Base-by-base conservation (phyloP, 2,797 vertebrate species). In the Anguilla pacifica region DNA sequence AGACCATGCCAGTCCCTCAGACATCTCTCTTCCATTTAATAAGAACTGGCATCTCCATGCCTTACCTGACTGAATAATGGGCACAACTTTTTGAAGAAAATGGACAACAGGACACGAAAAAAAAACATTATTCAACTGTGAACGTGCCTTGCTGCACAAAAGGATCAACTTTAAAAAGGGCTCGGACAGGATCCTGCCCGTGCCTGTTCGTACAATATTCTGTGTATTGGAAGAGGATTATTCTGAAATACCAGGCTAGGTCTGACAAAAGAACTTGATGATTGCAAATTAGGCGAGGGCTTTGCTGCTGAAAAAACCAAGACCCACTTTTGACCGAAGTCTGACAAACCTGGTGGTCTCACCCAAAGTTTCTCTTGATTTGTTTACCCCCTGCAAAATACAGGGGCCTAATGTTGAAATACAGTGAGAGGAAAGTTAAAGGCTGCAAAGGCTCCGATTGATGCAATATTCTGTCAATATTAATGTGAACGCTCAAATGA, bases 191-290 rank as follows among this genome's bases (percentile, higher is more conserved):
- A 94, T 96, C 96, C 94, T 96, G 96, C 94, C 92, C 87, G 94
- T 96, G 96, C 96, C 95, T 97, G 96, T 96, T 93, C 93, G 95
- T 95, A 92, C 94, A 90, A 93, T 96, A 95, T 95, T 96, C 94
- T 94, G 94, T 95, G 94, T 95, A 95, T 95, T 95, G 94, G 94
- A 91, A 94, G 94, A 96, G 96, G 96, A 97, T 97, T 97, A 97
- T 96, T 96, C 93, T 91, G 93, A 96, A 97, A 96, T 96, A 96
- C 96, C 96, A 96, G 94, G 87, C 93, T 94, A 92, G 94, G 94
- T 95, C 94, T 94, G 96, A 97, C 96, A 96, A 97, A 97, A 95
- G 96, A 92, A 96, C 92, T 95, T 95, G 96, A 97, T 96, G 96
- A 96, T 93, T 94, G 95, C 95, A 96, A 96, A 96, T 97, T 96